phyloP scores from a whole-genome alignment of 1,140 invertebrate species.

The Zaprionus ornatus region DNA sequence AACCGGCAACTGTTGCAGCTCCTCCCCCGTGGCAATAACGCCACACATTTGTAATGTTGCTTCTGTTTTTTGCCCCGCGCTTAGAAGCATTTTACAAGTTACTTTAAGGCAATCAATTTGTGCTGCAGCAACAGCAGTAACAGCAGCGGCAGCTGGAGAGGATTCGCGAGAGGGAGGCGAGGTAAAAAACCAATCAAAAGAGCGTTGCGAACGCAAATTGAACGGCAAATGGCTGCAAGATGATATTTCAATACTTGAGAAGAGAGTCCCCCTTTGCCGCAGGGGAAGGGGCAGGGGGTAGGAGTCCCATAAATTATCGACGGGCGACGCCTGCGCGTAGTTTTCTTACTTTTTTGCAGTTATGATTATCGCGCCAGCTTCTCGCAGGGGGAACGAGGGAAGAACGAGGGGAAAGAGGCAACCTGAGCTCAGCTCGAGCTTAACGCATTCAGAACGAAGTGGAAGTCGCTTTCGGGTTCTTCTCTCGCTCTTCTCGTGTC shows the following conservation, averaged over 20 bases:
- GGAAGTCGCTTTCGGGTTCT: neutral
- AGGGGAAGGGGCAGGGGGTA: neutral
- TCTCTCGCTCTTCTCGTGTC: neutral
- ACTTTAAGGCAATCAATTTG: constrained; percentile 83
- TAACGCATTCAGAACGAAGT: constrained; percentile 6
- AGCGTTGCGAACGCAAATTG: constrained; percentile 82
- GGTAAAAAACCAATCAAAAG: constrained; percentile 80
- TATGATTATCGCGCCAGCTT: constrained; percentile 78
- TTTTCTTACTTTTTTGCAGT: constrained; percentile 80
- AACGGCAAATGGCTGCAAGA: constrained; percentile 79
- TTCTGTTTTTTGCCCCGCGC: constrained; percentile 68
- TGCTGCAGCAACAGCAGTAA: constrained; percentile 21
- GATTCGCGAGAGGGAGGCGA: constrained; percentile 5
- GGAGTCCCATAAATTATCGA: constrained; percentile 75
- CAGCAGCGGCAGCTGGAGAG: neutral
- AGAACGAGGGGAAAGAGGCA: neutral
- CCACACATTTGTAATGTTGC: constrained; percentile 82
- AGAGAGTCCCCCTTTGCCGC: neutral
- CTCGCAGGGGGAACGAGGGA: neutral
- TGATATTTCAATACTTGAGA: constrained; percentile 76
- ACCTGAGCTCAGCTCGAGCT: neutral
- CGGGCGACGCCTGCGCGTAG: constrained; percentile 79
- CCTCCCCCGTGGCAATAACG: constrained; percentile 81
- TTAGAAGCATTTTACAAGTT: constrained; percentile 80
- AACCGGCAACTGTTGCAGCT: constrained; percentile 38